These are phyloP conservation scores for Rhimphoctona megacephalus DNA, from an alignment of 2,888 invertebrate genomes.

Conservation along the genomic window DNA sequence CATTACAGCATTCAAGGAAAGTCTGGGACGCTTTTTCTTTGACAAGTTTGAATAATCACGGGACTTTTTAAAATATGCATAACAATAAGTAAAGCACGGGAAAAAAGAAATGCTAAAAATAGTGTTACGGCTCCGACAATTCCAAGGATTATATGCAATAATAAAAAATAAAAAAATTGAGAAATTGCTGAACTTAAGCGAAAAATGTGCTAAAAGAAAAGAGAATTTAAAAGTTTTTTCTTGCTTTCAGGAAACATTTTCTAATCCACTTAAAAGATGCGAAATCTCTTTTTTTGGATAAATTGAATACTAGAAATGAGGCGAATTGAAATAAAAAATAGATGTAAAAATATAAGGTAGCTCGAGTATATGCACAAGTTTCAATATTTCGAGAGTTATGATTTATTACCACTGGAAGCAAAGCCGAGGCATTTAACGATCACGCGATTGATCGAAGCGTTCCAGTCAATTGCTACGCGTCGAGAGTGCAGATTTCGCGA, in stretches of 20 bases:
- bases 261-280: not conserved
- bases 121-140: not conserved
- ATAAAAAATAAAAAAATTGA: no score
- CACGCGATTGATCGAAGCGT: conserved; percentile 53
- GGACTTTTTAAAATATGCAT: not conserved
- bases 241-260: not conserved
- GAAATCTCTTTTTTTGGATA: not conserved
- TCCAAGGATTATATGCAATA: not conserved
- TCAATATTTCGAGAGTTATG: conserved; percentile 11
- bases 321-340: not conserved
- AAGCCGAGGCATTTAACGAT: conserved; percentile 52
- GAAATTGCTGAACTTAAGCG: not conserved
- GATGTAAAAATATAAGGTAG: not conserved
- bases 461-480: conserved; percentile 50
- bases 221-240: not conserved
- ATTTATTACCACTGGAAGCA: conserved; percentile 45
- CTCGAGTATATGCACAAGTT: not conserved
- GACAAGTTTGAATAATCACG: not conserved
- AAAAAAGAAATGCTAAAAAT: not conserved
- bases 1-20: conserved; percentile 7
- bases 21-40: conserved; percentile 23
- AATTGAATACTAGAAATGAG: not conserved
- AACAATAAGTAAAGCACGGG: not conserved
- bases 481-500: conserved; percentile 28
- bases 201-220: not conserved